Conservation (phyloP, 2,888 invertebrate species). For the Exephanes ischioxanthus region DNA sequence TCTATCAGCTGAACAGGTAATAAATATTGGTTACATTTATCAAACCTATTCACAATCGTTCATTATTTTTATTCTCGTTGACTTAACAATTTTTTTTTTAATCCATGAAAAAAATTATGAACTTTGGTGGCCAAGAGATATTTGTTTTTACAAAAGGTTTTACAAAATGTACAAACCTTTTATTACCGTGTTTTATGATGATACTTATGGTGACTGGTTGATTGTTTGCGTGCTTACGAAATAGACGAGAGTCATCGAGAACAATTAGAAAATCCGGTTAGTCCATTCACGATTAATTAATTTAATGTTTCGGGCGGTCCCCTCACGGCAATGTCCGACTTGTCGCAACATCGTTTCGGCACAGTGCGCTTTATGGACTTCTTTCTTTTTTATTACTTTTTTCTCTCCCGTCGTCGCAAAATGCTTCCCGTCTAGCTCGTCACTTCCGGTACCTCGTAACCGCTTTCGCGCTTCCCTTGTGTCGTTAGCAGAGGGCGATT, state of each 20-base stretch:
- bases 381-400: not conserved
- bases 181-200: not conserved
- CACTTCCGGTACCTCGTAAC: conserved; percentile 40
- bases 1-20: not conserved
- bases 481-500: not conserved
- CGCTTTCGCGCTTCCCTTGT: conserved; percentile 7
- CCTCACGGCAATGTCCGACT: not conserved
- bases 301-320: conserved; percentile 62
- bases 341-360: conserved; percentile 9
- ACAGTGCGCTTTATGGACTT: conserved; percentile 4
- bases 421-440: conserved; percentile 61
- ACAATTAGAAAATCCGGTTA: not conserved
- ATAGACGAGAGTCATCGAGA: conserved; percentile 12
- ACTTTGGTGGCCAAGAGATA: not conserved
- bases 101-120: not conserved
- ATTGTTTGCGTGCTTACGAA: conserved; percentile 2
- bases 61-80: not conserved
- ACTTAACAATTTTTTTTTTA: not conserved
- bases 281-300: conserved; percentile 52
- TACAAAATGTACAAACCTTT: not conserved
- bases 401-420: not conserved
- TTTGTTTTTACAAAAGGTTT: not conserved
- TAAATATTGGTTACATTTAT: not conserved
- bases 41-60: not conserved
- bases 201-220: not conserved